Evolutionary conservation across 2,113 vertebrate species (phyloP), one percentile per base, ranked within the genome.

Genomic region (Epinephelus cyanopodus): DNA sequence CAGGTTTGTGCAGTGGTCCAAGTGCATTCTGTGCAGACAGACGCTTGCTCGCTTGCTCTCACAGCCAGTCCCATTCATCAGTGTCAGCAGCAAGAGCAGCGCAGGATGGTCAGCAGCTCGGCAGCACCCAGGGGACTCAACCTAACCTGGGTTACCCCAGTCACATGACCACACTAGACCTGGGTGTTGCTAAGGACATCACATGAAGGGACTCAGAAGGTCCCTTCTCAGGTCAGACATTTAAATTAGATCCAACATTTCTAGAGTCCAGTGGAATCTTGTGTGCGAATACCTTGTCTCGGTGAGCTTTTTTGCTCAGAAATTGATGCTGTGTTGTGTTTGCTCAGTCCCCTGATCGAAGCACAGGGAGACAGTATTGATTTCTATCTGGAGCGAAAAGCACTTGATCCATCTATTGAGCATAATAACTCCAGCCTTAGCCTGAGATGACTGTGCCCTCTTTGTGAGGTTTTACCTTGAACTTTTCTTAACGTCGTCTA

Each of bases 321-420:
- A 69, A 81, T 84, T 47, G 64, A 84, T 83, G 70, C 67, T 56
- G 63, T 62, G 76, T 71, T 84, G 54, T 73, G 67, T 82, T 61
- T 65, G 15, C 48, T 79, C 77, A 65, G 71, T 37, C 52, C 69
- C 21, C 27, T 18, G 21, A 82, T 91, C 61, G 63, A 79, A 84
- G 74, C 17, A 23, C 73, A 79, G 62, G 64, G 84, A 87, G 88
- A 90, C 80, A 10, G 47, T 85, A 94, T 93, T 89, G 91, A 93
- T 95, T 87, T 92, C 75, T 67, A 12, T 80, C 78, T 27, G 50
- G 21, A 77, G 70, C 3, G 42, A 79, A 79, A 73, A 82, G 61
- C 66, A 29, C 71, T 68, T 57, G 58, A 74, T 91, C 72, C 74
- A 75, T 91, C 79, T 89, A 68, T 69, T 74, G 66, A 81, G 77